Percentiles rank a stretch among this genome's conserved stretches.
These are phyloP conservation scores for Lasaia peninsularis DNA, from an alignment of 1,140 invertebrate genomes.

Conservation along the genomic window DNA sequence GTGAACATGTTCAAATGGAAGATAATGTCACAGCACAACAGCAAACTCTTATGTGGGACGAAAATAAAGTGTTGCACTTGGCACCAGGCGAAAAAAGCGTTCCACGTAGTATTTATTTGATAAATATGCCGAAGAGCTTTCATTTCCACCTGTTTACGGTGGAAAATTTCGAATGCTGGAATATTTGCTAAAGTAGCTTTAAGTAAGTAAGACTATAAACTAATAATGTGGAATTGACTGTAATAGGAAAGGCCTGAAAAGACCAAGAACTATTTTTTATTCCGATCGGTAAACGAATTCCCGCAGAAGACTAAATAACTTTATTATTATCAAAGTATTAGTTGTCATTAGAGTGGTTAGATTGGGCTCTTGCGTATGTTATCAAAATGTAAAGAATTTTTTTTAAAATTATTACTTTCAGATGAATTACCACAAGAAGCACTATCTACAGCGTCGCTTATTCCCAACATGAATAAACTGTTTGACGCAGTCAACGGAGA, in stretches of 20 bases:
- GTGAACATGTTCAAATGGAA: constrained; percentile 22
- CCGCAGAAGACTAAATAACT: no score
- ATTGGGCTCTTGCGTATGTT: neutral
- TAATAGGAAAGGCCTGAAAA: no score
- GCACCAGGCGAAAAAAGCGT: no score
- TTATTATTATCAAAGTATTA: no score
- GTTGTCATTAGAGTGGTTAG: neutral
- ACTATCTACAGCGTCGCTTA: neutral
- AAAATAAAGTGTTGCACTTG: constrained; percentile 19
- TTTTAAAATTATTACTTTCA: neutral
- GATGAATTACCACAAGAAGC: neutral
- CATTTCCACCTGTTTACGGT: no score
- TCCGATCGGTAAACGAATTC: no score
- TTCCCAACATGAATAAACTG: neutral
- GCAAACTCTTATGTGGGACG: constrained; percentile 24
- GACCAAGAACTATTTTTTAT: no score
- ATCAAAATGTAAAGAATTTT: neutral
- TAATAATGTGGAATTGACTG: neutral
- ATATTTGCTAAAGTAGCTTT: constrained; percentile 15
- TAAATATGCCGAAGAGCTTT: no score
- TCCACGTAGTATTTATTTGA: no score
- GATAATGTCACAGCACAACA: constrained; percentile 21
- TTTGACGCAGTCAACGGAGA: neutral
- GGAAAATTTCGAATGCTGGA: constrained; percentile 25
- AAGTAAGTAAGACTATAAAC: neutral